A percentile compares a stretch with the other conserved stretches of the same genome.
Evolutionary conservation across 2,797 vertebrate genomes (phyloP).

Genomic region (Microtus californicus): DNA sequence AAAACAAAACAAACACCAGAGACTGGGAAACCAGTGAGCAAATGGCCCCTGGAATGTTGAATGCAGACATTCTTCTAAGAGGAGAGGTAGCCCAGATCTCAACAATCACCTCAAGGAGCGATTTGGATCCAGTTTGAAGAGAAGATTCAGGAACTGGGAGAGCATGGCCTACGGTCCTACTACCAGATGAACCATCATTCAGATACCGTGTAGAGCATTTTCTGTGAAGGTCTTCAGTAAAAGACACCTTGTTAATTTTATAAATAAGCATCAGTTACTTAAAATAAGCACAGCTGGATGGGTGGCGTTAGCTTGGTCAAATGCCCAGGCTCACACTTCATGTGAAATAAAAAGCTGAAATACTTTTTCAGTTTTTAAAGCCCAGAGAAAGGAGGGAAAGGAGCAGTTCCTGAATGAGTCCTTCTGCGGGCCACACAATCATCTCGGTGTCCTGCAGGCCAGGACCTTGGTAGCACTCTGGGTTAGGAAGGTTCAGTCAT

Average conservation of each 20-base stretch:
- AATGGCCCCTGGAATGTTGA: background rate
- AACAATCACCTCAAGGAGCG: background rate
- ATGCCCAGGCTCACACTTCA: background rate
- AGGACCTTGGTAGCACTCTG: no score
- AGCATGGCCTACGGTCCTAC: background rate
- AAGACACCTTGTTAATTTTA: background rate
- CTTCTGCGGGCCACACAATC: background rate
- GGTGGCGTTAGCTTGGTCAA: background rate
- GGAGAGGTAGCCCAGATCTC: background rate
- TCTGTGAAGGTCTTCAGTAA: background rate
- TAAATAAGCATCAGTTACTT: constrained; percentile 10
- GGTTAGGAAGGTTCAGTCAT: background rate
- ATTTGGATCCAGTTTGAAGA: background rate
- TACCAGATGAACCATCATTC: background rate
- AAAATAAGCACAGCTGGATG: background rate
- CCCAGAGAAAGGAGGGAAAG: background rate
- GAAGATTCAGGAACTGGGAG: background rate
- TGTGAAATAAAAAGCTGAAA: background rate
- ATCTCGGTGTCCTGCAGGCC: background rate
- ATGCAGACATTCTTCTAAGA: background rate
- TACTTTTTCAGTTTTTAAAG: background rate
- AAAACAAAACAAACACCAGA: background rate
- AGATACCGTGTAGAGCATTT: constrained; percentile 2
- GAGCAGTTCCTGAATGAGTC: background rate
- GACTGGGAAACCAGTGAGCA: background rate